Evolutionary conservation across 2,888 invertebrate genomes (phyloP).

Genomic region (Ormyrus thymus): DNA sequence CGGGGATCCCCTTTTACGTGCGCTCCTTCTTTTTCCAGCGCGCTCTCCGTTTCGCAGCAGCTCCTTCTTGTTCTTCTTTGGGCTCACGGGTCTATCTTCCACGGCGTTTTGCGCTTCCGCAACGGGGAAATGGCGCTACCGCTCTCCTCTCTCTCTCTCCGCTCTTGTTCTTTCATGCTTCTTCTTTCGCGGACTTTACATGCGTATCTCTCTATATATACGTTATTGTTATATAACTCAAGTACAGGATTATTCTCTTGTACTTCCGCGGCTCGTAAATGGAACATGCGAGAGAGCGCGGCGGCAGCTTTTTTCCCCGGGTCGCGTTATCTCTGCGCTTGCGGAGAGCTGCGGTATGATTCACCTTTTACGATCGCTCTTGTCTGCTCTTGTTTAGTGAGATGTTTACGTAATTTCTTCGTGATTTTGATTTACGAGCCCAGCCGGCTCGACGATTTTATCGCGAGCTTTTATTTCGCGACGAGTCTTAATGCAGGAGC

Average conservation of each 20-base stretch:
- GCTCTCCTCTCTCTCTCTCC: background rate
- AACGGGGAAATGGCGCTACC: slow-evolving; percentile 24
- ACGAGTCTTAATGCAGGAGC: background rate
- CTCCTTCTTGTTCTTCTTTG: background rate
- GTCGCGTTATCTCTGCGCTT: slow-evolving; percentile 1
- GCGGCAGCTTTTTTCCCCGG: too few species aligned
- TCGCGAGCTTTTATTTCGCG: slow-evolving; percentile 35
- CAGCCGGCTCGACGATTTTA: background rate
- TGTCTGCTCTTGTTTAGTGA: slow-evolving; percentile 46
- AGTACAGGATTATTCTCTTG: slow-evolving; percentile 34
- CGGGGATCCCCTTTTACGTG: slow-evolving; percentile 22
- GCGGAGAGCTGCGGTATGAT: slow-evolving; percentile 6
- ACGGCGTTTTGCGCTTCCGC: background rate
- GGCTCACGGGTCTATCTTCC: background rate
- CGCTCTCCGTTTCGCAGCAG: background rate
- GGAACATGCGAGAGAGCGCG: slow-evolving; percentile 14
- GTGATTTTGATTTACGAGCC: slow-evolving; percentile 41
- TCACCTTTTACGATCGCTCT: slow-evolving; percentile 43
- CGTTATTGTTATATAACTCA: slow-evolving; percentile 33
- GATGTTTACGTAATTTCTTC: slow-evolving; percentile 48
- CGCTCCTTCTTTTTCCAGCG: slow-evolving; percentile 10
- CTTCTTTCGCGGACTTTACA: slow-evolving; percentile 24
- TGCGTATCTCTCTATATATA: background rate
- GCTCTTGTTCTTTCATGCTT: slow-evolving; percentile 16
- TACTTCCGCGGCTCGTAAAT: slow-evolving; percentile 42